phyloP scores from a whole-genome alignment of 2,888 invertebrate genomes.

The Sipha maydis region DNA sequence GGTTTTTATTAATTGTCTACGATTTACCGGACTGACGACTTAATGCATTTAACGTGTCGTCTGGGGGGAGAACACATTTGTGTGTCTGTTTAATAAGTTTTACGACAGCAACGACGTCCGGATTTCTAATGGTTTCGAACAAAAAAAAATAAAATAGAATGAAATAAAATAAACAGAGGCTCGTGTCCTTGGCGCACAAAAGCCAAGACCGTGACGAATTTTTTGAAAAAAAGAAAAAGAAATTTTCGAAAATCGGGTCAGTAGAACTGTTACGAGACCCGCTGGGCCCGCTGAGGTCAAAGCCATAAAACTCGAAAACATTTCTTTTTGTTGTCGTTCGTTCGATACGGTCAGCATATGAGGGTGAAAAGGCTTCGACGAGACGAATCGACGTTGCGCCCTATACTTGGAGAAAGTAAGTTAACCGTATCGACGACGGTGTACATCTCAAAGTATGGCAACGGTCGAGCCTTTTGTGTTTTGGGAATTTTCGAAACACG shows the following conservation, averaged over 20 bases:
- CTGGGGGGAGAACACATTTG: conserved; percentile 40
- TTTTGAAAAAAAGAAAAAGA: neutral
- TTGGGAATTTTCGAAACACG: neutral
- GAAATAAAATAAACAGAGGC: neutral
- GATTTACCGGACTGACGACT: conserved; percentile 60
- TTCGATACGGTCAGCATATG: conserved; percentile 2
- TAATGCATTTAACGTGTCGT: conserved; percentile 61
- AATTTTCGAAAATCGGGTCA: conserved; percentile 40
- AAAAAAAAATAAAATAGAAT: neutral
- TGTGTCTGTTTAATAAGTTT: conserved; percentile 19
- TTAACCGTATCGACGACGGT: neutral
- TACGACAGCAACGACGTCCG: neutral
- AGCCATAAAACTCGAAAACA: conserved; percentile 16
- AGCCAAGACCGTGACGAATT: conserved; percentile 30
- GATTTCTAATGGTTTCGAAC: neutral
- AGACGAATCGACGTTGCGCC: conserved; percentile 6
- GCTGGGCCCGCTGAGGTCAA: conserved; percentile 45
- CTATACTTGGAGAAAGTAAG: conserved; percentile 26
- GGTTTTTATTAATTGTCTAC: conserved; percentile 60
- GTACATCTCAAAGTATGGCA: neutral
- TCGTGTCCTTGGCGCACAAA: conserved; percentile 12
- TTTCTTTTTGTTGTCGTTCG: neutral
- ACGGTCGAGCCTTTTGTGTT: neutral
- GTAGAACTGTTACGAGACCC: neutral
- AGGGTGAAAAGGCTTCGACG: neutral